Base-by-base conservation (phyloP, 92 coral and sea anemone genomes). In the Zoanthus sociatus region DNA sequence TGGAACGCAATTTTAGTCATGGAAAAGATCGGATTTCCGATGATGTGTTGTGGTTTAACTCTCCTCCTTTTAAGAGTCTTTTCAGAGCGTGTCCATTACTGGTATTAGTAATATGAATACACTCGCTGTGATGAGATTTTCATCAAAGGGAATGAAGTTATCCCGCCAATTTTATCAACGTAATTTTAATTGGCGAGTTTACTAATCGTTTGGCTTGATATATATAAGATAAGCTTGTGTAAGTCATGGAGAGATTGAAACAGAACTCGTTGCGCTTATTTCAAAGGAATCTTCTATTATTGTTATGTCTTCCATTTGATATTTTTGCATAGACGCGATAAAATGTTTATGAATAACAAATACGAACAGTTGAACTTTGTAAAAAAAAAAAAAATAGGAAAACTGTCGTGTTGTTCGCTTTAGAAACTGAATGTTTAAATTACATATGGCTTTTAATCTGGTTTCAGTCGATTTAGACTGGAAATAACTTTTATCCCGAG, bases 251-350 rank as follows among this genome's bases (percentile, higher is more conserved):
- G 16, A 60, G 75, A 67, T 12, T 81, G 61, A 58, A 81, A 66
- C 85, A 81, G 60, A 81, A 21, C 47, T 47, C 21, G 45, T 56
- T 66, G 85, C 85, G 75, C 85, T 14, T 42, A 74, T 46, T 81
- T 64, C 70, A 70, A 81, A 81, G 46, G 33, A 66, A 42, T 7
- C 21, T 26, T 63, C 70, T 81, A 48, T 81, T 81, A 46, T 81
- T 81, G 85, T 81, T 81, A 66, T 64, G 85, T 47, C 85, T 81
- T 46, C 58, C 44, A 45, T 11, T 20, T 42, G 73, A 66, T 18
- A 81, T 81, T 81, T 79, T 81, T 64, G 85, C 85, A 81, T 66
- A 64, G 74, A 81, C 46, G 74, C 85, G 85, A 81, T 81, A 81
- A 81, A 81, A 53, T 64, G 85, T 81, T 81, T 66, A 81, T 81